Percentiles rank a stretch among this genome's conserved stretches.
phyloP scores from a whole-genome alignment of 2,113 vertebrate genomes.

The Gopherus flavomarginatus region DNA sequence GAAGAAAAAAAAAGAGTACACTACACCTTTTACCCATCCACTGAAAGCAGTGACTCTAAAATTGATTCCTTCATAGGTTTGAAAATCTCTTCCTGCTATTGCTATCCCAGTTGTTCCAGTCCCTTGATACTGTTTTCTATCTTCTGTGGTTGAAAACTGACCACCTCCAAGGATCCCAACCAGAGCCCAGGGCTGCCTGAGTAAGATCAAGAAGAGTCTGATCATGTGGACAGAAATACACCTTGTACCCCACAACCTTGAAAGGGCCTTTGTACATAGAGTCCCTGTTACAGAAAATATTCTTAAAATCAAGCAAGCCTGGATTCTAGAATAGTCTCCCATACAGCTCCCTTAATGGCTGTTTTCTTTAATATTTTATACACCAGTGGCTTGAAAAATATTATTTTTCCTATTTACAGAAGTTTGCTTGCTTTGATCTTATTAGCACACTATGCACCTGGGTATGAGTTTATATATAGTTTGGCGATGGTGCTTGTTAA shows the following conservation, averaged over 20 bases:
- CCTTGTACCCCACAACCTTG: rapidly evolving
- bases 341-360: neutral
- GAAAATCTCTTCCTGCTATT: constrained; percentile 45
- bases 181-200: constrained; percentile 71
- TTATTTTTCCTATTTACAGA: neutral
- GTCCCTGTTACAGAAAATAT: too few relatives aligned
- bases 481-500: neutral
- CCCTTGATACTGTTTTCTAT: neutral
- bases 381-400: neutral
- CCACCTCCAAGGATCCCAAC: constrained; percentile 47
- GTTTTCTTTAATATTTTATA: neutral
- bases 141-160: constrained; percentile 14
- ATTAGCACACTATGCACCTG: neutral
- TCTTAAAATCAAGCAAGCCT: neutral
- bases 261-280: neutral
- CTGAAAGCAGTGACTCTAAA: constrained; percentile 66
- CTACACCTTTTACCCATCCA: constrained; percentile 65
- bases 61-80: constrained; percentile 2
- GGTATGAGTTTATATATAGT: neutral
- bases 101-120: constrained; percentile 45
- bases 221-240: neutral
- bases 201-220: neutral
- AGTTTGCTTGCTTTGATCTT: neutral
- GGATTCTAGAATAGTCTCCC: neutral
- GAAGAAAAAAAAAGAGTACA: neutral